These are phyloP conservation scores for Rhea americana DNA, from an alignment of 2,113 vertebrate genomes.

Conservation along the genomic window DNA sequence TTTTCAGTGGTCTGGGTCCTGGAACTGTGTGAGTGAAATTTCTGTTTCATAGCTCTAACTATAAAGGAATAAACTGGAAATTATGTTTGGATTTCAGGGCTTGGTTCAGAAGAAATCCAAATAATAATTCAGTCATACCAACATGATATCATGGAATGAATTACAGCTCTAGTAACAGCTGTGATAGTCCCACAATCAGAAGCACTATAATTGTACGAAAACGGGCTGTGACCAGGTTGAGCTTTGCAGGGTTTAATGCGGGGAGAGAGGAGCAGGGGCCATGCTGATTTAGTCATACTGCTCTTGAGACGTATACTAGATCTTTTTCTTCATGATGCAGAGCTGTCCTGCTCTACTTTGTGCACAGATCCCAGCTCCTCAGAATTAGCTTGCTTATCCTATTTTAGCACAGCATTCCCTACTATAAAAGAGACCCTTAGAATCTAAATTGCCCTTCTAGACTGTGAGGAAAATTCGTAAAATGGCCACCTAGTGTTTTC, in stretches of 20 bases:
- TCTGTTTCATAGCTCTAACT: not conserved
- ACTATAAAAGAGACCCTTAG: not conserved
- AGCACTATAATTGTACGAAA: too few species aligned
- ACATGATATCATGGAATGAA: not conserved
- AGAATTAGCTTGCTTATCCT: not conserved
- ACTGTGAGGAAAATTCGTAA: not conserved
- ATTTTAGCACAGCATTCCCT: not conserved
- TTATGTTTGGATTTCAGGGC: not conserved
- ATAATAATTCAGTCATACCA: not conserved
- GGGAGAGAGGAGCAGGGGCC: not conserved
- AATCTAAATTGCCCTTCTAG: not conserved
- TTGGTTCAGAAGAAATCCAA: not conserved
- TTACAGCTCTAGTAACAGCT: not conserved
- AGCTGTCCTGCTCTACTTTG: not conserved
- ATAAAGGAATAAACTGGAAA: not conserved
- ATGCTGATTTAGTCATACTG: not conserved
- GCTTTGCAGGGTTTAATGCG: not conserved
- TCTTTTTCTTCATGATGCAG: not conserved
- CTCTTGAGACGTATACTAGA: not conserved
- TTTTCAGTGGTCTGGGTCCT: not conserved
- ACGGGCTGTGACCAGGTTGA: not conserved
- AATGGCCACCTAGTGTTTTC: not conserved
- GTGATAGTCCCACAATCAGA: not conserved
- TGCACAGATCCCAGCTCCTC: not conserved
- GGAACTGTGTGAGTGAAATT: not conserved